phyloP scores from a whole-genome alignment of 2,888 invertebrate species.

The Aleiodes alternator region DNA sequence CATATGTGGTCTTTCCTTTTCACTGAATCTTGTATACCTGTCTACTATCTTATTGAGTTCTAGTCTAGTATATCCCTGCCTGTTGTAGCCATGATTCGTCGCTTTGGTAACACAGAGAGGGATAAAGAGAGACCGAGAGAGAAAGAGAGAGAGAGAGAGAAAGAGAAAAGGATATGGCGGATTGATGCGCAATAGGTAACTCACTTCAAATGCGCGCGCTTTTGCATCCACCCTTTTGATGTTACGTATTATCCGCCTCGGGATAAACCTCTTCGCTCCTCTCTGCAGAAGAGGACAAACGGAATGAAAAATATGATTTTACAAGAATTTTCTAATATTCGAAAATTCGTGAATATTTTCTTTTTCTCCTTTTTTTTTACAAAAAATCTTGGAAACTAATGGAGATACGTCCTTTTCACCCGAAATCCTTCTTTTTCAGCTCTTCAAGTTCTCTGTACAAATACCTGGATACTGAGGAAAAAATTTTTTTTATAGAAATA shows the following conservation, averaged over 20 bases:
- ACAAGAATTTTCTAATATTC: too few species aligned
- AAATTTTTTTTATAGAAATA: too few species aligned
- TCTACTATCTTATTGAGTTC: conserved; percentile 28
- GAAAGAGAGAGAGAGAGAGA: not conserved
- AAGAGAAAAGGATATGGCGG: conserved; percentile 21
- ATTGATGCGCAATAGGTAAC: conserved; percentile 15
- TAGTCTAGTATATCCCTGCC: not conserved
- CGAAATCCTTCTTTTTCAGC: too few species aligned
- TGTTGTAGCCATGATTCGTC: conserved; percentile 26
- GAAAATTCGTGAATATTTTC: too few species aligned
- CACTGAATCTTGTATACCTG: conserved; percentile 34
- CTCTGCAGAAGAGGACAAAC: not conserved
- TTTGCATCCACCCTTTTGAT: conserved; percentile 14
- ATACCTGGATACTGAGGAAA: too few species aligned
- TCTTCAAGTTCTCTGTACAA: too few species aligned
- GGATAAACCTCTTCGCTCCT: conserved; percentile 15
- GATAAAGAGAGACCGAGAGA: too few species aligned
- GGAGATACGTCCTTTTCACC: too few species aligned
- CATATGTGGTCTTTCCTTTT: conserved; percentile 35
- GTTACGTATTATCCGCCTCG: conserved; percentile 25
- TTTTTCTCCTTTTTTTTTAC: too few species aligned
- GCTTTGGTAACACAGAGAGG: conserved; percentile 12
- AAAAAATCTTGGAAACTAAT: too few species aligned
- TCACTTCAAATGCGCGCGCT: conserved; percentile 27
- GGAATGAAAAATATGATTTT: not conserved